Evolutionary conservation across 2,888 invertebrate genomes (phyloP).

Genomic region (Dysmachus trigonus): DNA sequence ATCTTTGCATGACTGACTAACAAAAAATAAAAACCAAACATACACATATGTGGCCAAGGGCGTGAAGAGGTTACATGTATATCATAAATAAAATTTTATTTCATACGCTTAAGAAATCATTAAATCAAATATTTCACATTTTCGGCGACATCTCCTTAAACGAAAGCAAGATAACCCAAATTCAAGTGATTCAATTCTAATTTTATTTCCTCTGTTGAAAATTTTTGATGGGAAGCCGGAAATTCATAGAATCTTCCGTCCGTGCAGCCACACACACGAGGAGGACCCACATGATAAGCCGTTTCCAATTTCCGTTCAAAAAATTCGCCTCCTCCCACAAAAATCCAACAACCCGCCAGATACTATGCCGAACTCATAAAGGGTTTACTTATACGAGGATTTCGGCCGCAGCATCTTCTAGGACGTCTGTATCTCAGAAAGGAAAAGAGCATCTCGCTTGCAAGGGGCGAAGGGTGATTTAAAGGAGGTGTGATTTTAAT

Average conservation of each 20-base stretch:
- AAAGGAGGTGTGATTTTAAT: not conserved
- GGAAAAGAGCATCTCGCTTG: not conserved
- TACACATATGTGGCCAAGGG: no score
- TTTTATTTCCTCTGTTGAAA: slow-evolving; percentile 10
- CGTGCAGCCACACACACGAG: not conserved
- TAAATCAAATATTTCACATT: not conserved
- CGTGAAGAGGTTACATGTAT: no score
- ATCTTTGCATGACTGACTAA: no score
- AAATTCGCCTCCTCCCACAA: not conserved
- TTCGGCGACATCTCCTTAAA: not conserved
- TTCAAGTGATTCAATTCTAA: slow-evolving; percentile 18
- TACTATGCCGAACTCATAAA: no score
- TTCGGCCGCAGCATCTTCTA: not conserved
- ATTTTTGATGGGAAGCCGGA: not conserved
- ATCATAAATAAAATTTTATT: not conserved
- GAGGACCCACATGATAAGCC: not conserved
- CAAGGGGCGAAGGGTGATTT: not conserved
- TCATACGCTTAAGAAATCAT: not conserved
- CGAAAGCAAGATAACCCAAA: not conserved
- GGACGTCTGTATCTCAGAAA: not conserved
- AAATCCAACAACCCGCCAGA: not conserved
- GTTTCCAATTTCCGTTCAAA: slow-evolving; percentile 10
- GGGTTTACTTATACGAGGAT: not conserved
- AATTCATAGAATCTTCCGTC: not conserved
- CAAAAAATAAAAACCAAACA: no score